Percentiles rank a stretch among this genome's conserved stretches.
phyloP scores from a whole-genome alignment of 2,888 invertebrate genomes.

The Dynastes maya region DNA sequence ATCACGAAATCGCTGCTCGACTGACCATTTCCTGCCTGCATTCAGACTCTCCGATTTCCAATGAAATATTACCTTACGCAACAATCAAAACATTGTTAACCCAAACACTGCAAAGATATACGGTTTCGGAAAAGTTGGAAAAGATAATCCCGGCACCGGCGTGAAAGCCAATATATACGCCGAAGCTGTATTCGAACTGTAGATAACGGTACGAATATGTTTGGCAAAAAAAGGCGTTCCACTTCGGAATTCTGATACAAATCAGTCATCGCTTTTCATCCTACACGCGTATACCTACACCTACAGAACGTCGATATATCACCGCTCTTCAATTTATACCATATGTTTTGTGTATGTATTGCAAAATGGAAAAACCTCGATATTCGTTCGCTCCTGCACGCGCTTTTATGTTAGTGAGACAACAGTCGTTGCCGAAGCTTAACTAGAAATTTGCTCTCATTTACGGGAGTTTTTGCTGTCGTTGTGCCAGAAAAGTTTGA shows the following conservation, averaged over 20 bases:
- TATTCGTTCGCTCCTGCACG: neutral
- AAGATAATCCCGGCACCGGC: too few relatives aligned
- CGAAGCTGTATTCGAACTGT: neutral
- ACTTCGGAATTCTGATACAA: conserved; percentile 12
- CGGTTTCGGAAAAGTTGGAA: too few relatives aligned
- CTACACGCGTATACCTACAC: neutral
- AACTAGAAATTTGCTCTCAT: conserved; percentile 12
- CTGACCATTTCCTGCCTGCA: too few relatives aligned
- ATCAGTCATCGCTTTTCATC: conserved; percentile 12
- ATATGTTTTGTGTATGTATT: neutral
- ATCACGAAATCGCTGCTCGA: too few relatives aligned
- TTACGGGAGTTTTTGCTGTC: neutral
- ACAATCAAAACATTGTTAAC: too few relatives aligned
- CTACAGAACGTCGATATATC: neutral
- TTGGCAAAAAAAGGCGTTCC: neutral
- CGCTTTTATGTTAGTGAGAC: neutral
- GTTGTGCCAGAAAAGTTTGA: neutral
- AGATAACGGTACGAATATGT: conserved; percentile 2
- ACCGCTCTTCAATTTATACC: neutral
- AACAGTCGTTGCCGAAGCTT: neutral
- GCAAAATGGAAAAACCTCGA: conserved; percentile 1
- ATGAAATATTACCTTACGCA: too few relatives aligned
- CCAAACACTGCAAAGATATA: too few relatives aligned
- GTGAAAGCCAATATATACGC: neutral
- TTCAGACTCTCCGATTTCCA: too few relatives aligned